Evolutionary conservation across 1,140 invertebrate genomes (phyloP).

Genomic region (Zophobas atratus): DNA sequence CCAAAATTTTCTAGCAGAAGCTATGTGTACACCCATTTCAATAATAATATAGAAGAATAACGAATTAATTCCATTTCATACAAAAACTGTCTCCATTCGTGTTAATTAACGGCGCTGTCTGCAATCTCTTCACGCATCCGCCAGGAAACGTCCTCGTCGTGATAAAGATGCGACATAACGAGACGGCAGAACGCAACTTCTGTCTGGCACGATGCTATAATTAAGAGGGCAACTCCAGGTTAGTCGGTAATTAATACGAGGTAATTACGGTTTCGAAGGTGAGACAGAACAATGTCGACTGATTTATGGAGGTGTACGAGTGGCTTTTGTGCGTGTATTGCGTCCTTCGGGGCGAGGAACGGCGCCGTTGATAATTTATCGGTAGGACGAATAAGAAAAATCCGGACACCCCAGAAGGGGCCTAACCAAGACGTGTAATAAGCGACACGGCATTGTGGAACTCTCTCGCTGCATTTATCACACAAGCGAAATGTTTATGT

Average conservation of each 20-base stretch:
- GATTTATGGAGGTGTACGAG: constrained; percentile 3
- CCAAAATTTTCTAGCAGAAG: too few relatives aligned
- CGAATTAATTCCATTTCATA: too few relatives aligned
- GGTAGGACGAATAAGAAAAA: constrained; percentile 22
- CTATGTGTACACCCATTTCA: too few relatives aligned
- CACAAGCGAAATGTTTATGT: constrained; percentile 28
- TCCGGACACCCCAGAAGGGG: background rate
- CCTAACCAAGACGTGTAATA: background rate
- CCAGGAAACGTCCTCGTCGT: too few relatives aligned
- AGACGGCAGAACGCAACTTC: constrained; percentile 16
- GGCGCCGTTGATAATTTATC: constrained; percentile 23
- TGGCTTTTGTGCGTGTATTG: constrained; percentile 6
- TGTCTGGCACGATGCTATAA: constrained; percentile 9
- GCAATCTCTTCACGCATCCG: too few relatives aligned
- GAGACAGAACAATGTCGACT: constrained; percentile 19
- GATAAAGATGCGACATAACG: background rate
- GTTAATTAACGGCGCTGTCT: too few relatives aligned
- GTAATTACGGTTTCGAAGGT: constrained; percentile 7
- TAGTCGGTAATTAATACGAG: constrained; percentile 34
- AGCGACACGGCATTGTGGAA: constrained; percentile 21
- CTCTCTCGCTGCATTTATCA: constrained; percentile 32
- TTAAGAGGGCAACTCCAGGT: constrained; percentile 20
- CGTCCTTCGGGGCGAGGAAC: background rate
- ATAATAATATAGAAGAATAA: too few relatives aligned
- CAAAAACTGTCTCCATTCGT: too few relatives aligned